Evolutionary conservation across 2,797 vertebrate species (phyloP).

Genomic region (Ceryle rudis): DNA sequence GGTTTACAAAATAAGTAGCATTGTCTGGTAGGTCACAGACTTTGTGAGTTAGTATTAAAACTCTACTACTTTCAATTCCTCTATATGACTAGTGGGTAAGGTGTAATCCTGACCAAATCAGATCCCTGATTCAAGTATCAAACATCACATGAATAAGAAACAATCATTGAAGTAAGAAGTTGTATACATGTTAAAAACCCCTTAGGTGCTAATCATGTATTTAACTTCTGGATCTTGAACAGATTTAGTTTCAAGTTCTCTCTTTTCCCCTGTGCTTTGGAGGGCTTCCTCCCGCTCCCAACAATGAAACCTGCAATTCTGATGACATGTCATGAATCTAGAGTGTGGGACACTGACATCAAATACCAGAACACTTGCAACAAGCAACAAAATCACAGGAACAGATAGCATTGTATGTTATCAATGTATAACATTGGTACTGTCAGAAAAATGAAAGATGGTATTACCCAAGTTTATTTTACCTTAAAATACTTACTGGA

Average conservation of each 20-base stretch:
- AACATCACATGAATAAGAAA: background rate
- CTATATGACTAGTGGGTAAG: background rate
- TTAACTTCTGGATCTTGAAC: background rate
- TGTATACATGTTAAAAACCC: background rate
- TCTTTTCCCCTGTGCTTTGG: background rate
- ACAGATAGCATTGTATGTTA: background rate
- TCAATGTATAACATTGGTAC: background rate
- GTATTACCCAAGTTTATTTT: background rate
- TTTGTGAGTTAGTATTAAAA: background rate
- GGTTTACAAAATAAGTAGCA: background rate
- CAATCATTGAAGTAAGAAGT: background rate
- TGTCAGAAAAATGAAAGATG: background rate
- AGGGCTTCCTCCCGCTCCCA: background rate
- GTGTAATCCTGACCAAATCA: background rate
- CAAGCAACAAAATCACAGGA: background rate
- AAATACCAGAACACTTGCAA: background rate
- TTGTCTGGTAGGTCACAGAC: background rate
- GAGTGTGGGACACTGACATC: background rate
- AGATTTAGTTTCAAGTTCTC: background rate
- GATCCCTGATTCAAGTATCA: background rate
- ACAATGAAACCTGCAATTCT: background rate
- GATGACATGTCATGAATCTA: background rate
- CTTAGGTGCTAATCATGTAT: background rate
- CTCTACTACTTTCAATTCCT: background rate
- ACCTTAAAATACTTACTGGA: background rate